Base-by-base conservation (phyloP, 2,113 vertebrate species). In the Bagarius yarrelli region DNA sequence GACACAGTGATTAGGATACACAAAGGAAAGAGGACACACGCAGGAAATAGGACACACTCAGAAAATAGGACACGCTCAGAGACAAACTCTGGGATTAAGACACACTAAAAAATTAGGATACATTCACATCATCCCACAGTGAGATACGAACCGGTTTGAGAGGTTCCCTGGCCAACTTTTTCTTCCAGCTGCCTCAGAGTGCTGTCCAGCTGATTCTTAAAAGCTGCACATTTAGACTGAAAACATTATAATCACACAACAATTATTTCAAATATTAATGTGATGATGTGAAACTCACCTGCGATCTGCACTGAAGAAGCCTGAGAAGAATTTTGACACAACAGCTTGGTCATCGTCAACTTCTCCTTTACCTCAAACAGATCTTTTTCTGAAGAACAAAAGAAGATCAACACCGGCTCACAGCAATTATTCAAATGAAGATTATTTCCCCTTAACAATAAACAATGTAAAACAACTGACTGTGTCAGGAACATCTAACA, bases 351-450 rank as follows among this genome's bases (percentile, higher is more conserved):
- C 30, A 25, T 0, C 8, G 47, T 61, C 47, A 55, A 23, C 25
- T 53, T 27, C 30, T 50, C 23, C 63, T 67, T 78, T 32, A 78
- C 21, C 12, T 13, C 5, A 16, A 67, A 67, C 47, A 78, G 47
- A 1, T 78, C 76, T 2, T 78, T 78, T 63, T 67, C 76, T 78
- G 76, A 11, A 78, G 47, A 50, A 32, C 12, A 16, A n/a, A n/a
- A n/a, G 60, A 63, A 32, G 60, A 32, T 59, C 57, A 27, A 63
- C 59, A 32, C 2, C 60, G 30, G 27, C 4, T 59, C 5, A 27
- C 57, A 27, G 25, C 57, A 27, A 27, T 14, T 14, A 14, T 60
- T 4, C n/a, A 14, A 25, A 59, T 25, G n/a, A 27, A 8, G 55
- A 56, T 23, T 0, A 23, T 21, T 9, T 56, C 9, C 6, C 21